A percentile compares a stretch with the other conserved stretches of the same genome.
Evolutionary conservation across 2,888 invertebrate genomes (phyloP).

Genomic region (Megamerina dolium): DNA sequence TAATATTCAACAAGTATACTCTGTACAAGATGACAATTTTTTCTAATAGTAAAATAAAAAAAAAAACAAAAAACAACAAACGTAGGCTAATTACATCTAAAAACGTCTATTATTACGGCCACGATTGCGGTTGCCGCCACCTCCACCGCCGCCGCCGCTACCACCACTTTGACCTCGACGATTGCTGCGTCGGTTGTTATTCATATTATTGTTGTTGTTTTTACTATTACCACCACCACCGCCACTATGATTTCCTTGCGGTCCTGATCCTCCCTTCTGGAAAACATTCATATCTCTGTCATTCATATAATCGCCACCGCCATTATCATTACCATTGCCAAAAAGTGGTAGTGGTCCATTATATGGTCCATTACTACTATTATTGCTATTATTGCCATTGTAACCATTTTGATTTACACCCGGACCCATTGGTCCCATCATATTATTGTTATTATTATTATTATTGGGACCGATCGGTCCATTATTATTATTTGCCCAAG

Average conservation of each 20-base stretch:
- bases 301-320: constrained; percentile 14
- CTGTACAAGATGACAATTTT: too few species aligned
- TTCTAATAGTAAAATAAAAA: neutral
- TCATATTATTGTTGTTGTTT: constrained; percentile 24
- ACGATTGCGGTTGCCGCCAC: constrained; percentile 31
- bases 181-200: constrained; percentile 22
- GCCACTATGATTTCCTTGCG: too few species aligned
- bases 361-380: constrained; percentile 15
- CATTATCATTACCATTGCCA: constrained; percentile 10
- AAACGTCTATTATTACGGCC: constrained; percentile 35
- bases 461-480: constrained; percentile 17
- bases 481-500: constrained; percentile 21
- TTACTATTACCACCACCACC: constrained; percentile 8
- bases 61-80: neutral
- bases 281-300: constrained; percentile 14
- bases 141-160: constrained; percentile 24
- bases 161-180: constrained; percentile 16
- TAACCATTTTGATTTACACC: constrained; percentile 19
- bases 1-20: too few species aligned
- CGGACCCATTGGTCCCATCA: too few species aligned
- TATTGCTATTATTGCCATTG: constrained; percentile 27
- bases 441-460: constrained; percentile 28
- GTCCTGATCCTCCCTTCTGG: constrained; percentile 22
- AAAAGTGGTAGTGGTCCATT: constrained; percentile 4
- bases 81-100: constrained; percentile 15